Evolutionary conservation across 2,888 invertebrate genomes (phyloP), one percentile per base, ranked within the genome.

Genomic region (Thyatira batis): DNA sequence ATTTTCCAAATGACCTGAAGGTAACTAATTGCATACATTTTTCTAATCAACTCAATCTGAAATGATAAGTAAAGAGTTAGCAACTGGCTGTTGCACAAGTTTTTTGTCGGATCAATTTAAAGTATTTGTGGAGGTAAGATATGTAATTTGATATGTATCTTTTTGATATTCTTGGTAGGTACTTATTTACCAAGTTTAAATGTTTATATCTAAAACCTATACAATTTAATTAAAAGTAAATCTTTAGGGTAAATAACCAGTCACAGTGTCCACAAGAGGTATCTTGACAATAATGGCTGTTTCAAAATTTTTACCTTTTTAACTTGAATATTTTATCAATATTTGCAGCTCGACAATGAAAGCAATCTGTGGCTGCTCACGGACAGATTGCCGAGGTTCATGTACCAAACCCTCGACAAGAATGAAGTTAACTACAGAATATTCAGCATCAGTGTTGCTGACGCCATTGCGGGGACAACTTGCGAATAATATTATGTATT

Each of bases 1-100:
- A 96, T 52, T 97, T 97, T 78, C 95, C 96, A 8, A 97, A 97
- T 71, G 97, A 97, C 71, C 75, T 97, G 55, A 95, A 95, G 89
- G 93, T 95, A 82, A 73, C 48, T 50, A 27, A 21, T 25, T 23
- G 21, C 1, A 33, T 45, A 44, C 2, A 30, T 17, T 8, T 17
- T 8, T 5, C 5, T 33, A 13, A 33, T 13, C 3, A n/a, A n/a
- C n/a, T n/a, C n/a, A n/a, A n/a, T n/a, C n/a, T 11, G 3, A 30
- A 11, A 13, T 30, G n/a, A 13, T 33, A n/a, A n/a, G n/a, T n/a
- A 4, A 17, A 8, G 6, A 39, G 39, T 13, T 11, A 6, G 39
- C 17, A 17, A 11, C 11, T n/a, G n/a, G n/a, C n/a, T n/a, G n/a
- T n/a, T n/a, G n/a, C n/a, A n/a, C n/a, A n/a, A n/a, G n/a, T n/a